Evolutionary conservation across 2,113 vertebrate genomes (phyloP).

Genomic region (Oceanodroma tethys): DNA sequence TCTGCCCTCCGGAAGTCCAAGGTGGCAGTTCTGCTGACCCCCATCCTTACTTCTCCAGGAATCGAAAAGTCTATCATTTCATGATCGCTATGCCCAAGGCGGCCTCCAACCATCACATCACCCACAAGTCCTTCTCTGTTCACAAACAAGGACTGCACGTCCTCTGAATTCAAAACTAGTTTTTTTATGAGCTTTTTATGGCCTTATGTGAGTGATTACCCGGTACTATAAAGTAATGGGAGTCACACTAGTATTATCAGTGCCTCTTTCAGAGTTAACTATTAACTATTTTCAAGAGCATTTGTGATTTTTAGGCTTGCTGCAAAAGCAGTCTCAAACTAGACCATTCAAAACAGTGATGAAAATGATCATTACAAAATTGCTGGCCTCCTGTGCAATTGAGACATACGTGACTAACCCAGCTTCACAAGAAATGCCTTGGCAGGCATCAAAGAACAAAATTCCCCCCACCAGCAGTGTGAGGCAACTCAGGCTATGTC

Average conservation of each 20-base stretch:
- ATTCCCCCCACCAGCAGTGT: not conserved
- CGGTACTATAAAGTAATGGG: not conserved
- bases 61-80: too few relatives aligned
- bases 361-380: not conserved
- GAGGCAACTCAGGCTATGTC: not conserved
- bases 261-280: not conserved
- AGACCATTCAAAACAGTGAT: not conserved
- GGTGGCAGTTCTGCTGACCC: too few relatives aligned
- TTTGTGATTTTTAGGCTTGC: not conserved
- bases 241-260: not conserved
- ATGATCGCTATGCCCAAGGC: too few relatives aligned
- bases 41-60: too few relatives aligned
- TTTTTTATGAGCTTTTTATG: not conserved
- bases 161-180: not conserved
- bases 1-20: too few relatives aligned
- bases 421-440: not conserved
- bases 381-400: not conserved
- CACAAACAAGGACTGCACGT: accelerated
- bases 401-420: not conserved
- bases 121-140: too few relatives aligned
- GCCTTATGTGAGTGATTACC: not conserved
- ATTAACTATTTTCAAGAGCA: not conserved
- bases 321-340: not conserved
- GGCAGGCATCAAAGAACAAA: not conserved
- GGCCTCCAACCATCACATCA: too few relatives aligned